Evolutionary conservation across 2,113 vertebrate genomes (phyloP).

Genomic region (Tursiops truncatus): DNA sequence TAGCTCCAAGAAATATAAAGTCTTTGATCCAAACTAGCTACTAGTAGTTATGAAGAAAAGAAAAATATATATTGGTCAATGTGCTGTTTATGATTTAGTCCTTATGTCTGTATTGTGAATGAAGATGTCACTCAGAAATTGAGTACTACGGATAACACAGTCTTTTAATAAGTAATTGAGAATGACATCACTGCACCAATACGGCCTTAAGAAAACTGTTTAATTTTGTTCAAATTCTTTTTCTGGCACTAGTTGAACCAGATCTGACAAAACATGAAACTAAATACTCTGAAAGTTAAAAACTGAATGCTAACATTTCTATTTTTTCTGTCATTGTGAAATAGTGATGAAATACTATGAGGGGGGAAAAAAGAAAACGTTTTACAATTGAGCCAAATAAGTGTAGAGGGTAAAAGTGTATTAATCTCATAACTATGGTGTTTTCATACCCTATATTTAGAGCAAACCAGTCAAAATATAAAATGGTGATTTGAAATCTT

Average conservation of each 20-base stretch:
- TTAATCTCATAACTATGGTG: not conserved
- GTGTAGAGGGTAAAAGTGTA: not conserved
- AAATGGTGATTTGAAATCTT: not conserved
- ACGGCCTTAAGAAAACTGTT: not conserved
- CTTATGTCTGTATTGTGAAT: not conserved
- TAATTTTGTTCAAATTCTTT: not conserved
- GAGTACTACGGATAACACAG: not conserved
- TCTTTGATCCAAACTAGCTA: not conserved
- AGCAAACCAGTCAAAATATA: not conserved
- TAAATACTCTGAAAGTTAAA: not conserved
- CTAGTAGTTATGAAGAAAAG: not conserved
- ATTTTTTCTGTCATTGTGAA: not conserved
- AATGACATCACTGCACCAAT: not conserved
- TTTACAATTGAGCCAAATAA: not conserved
- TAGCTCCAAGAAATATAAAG: not conserved
- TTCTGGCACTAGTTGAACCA: not conserved
- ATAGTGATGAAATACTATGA: not conserved
- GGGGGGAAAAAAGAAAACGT: not conserved
- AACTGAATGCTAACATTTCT: not conserved
- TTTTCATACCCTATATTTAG: not conserved
- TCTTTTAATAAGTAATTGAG: not conserved
- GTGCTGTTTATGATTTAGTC: not conserved
- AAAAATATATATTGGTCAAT: not conserved
- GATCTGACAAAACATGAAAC: not conserved
- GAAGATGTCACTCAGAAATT: not conserved